Evolutionary conservation across 2,797 vertebrate genomes (phyloP).

Genomic region (Lacerta agilis): DNA sequence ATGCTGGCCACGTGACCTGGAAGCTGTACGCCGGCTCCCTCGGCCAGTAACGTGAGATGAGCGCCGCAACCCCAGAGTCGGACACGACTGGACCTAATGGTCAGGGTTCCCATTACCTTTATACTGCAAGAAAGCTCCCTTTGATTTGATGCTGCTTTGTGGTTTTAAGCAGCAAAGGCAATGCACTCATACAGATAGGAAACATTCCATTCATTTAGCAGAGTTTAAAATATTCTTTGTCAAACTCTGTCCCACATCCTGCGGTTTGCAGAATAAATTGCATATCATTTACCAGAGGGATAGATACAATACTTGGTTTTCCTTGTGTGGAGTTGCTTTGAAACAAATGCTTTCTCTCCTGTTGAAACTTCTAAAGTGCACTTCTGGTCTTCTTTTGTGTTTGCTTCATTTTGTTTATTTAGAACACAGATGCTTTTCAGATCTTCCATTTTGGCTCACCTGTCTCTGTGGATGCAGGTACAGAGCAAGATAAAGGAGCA

Average conservation of each 20-base stretch:
- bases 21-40: too few relatives aligned
- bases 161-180: background rate
- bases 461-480: background rate
- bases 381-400: constrained; percentile 3
- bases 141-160: background rate
- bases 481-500: background rate
- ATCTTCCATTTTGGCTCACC: constrained; percentile 9
- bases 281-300: constrained; percentile 48
- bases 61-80: too few relatives aligned
- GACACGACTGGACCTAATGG: too few relatives aligned
- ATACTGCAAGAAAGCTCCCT: background rate
- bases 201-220: constrained; percentile 38
- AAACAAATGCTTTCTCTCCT: constrained; percentile 35
- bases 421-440: background rate
- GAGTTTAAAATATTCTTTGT: constrained; percentile 41
- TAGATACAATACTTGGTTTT: constrained; percentile 56
- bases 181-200: constrained; percentile 26
- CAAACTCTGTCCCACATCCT: constrained; percentile 44
- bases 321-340: constrained; percentile 60
- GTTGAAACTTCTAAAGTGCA: constrained; percentile 11
- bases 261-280: constrained; percentile 48
- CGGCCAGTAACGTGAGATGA: too few relatives aligned
- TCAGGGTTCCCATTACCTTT: too few relatives aligned
- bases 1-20: too few relatives aligned
- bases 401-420: background rate